Evolutionary conservation across 2,113 vertebrate species (phyloP).

Genomic region (Tonatia bakeri): DNA sequence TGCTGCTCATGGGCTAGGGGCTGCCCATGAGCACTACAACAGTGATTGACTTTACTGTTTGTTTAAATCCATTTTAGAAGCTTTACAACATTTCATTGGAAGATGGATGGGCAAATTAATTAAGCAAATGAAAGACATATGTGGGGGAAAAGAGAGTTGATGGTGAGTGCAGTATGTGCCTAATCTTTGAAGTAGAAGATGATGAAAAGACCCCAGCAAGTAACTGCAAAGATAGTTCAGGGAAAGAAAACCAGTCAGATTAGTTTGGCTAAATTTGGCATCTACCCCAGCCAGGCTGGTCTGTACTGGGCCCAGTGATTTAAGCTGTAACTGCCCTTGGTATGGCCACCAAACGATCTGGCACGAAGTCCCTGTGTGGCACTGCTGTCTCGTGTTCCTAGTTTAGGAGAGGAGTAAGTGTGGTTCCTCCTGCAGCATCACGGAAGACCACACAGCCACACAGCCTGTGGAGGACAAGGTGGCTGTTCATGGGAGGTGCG

Average conservation of each 20-base stretch:
- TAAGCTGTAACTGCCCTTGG: neutral
- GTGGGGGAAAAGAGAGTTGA: neutral
- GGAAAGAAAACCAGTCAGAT: neutral
- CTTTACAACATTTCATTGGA: neutral
- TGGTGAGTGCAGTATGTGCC: neutral
- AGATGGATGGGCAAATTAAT: neutral
- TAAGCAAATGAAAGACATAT: neutral
- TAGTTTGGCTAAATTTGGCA: neutral
- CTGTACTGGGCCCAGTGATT: neutral
- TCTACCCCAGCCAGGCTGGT: neutral
- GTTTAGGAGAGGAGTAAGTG: neutral
- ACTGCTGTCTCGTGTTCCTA: neutral
- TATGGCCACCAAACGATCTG: neutral
- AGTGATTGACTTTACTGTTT: neutral
- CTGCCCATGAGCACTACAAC: accelerated
- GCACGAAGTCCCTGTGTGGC: accelerated
- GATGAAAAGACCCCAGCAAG: neutral
- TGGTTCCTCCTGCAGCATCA: accelerated
- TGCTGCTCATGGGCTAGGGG: neutral
- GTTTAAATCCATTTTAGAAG: neutral
- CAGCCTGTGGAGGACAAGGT: neutral
- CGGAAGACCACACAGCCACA: accelerated
- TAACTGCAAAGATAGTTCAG: neutral
- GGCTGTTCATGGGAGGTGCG: accelerated
- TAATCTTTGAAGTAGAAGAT: neutral